Conservation (phyloP, 2,797 vertebrate species). For the Arnoldichthys spilopterus region DNA sequence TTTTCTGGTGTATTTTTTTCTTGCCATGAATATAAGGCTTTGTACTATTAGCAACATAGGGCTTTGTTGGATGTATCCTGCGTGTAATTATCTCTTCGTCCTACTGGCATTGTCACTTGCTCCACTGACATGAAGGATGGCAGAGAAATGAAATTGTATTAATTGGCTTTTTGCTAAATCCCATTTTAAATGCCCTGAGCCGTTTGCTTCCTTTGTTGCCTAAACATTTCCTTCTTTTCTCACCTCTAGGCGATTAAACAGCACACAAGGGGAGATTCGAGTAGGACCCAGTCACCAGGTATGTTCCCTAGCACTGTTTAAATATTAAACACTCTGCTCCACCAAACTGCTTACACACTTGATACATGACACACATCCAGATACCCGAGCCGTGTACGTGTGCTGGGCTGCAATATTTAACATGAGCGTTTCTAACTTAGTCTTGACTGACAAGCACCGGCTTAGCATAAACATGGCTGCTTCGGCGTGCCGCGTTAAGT, state of each 20-base stretch:
- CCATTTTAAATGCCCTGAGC: background rate
- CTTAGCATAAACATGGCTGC: background rate
- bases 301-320: conserved; percentile 46
- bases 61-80: background rate
- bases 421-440: background rate
- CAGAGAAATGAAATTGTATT: background rate
- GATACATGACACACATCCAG: background rate
- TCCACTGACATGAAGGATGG: conserved; percentile 1
- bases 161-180: background rate
- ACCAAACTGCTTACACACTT: conserved; percentile 18
- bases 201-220: conserved; percentile 49
- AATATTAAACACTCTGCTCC: conserved; percentile 35
- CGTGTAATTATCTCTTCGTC: background rate
- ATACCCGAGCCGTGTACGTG: background rate
- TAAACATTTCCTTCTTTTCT: conserved; percentile 61
- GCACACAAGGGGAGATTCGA: conserved; percentile 98
- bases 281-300: conserved; percentile 99
- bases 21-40: background rate
- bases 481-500: background rate
- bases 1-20: conserved; percentile 5
- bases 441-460: conserved; percentile 20
- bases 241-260: conserved; percentile 93
- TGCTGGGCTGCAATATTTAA: background rate
- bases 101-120: background rate
- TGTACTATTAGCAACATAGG: background rate